These are phyloP conservation scores for Chloroclysta siterata DNA, from an alignment of 2,888 invertebrate genomes.

Conservation along the genomic window DNA sequence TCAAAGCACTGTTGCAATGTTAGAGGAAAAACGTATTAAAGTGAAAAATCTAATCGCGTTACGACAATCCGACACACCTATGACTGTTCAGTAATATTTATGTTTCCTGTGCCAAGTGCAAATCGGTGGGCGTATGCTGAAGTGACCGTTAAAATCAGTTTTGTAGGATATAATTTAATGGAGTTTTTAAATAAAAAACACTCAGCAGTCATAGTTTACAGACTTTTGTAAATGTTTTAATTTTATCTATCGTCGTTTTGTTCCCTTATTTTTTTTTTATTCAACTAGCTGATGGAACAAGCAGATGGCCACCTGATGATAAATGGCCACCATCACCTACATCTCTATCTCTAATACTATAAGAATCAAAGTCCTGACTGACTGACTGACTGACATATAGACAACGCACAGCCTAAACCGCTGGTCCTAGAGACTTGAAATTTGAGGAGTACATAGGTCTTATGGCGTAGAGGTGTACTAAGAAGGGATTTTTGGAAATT, in stretches of 20 bases:
- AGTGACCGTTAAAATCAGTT: constrained; percentile 44
- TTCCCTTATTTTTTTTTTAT: too few species aligned
- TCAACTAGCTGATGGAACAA: too few species aligned
- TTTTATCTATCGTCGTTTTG: not conserved
- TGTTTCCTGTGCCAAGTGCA: constrained; percentile 67
- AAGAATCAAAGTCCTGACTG: too few species aligned
- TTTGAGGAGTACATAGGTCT: too few species aligned
- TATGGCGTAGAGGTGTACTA: too few species aligned
- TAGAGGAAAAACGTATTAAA: not conserved
- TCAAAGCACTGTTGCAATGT: not conserved
- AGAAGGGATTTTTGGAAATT: too few species aligned
- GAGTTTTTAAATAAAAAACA: constrained; percentile 2
- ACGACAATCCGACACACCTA: constrained; percentile 62
- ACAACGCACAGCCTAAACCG: too few species aligned
- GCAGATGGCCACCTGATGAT: too few species aligned
- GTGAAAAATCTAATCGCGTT: constrained; percentile 9
- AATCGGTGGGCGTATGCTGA: constrained; percentile 53
- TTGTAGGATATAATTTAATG: constrained; percentile 41
- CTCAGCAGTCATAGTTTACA: not conserved
- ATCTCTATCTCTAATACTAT: too few species aligned
- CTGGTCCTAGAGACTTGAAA: too few species aligned
- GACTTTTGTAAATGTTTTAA: not conserved
- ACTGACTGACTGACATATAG: too few species aligned
- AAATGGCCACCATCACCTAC: too few species aligned
- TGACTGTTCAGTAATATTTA: constrained; percentile 71